Evolutionary conservation across 2,888 invertebrate species (phyloP).

Genomic region (Parascotia fuliginaria): DNA sequence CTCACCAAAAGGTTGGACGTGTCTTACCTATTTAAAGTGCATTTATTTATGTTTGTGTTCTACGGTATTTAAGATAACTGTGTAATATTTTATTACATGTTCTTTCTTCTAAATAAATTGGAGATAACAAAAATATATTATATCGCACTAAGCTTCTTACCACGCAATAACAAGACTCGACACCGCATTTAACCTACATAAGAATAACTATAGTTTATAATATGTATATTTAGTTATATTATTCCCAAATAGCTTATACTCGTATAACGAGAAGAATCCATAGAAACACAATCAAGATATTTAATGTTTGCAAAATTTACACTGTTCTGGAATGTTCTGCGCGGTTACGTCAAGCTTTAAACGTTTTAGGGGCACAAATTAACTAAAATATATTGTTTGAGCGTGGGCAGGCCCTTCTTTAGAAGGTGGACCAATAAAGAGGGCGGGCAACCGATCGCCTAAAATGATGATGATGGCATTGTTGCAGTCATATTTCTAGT

Average conservation of each 20-base stretch:
- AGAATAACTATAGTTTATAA: background rate
- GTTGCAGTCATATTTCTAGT: too few relatives aligned
- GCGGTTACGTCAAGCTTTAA: background rate
- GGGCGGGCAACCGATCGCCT: too few relatives aligned
- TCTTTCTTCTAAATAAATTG: background rate
- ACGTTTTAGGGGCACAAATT: background rate
- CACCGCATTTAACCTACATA: background rate
- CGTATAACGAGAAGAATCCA: background rate
- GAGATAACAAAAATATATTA: background rate
- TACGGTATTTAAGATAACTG: slow-evolving; percentile 14
- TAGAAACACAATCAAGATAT: background rate
- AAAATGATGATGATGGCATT: too few relatives aligned
- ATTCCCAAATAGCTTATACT: background rate
- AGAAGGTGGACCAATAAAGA: too few relatives aligned
- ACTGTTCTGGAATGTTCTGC: background rate
- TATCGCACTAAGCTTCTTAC: background rate
- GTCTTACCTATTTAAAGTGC: slow-evolving; percentile 18
- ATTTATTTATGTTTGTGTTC: slow-evolving; percentile 20
- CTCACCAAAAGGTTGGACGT: slow-evolving; percentile 18
- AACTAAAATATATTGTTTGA: too few relatives aligned
- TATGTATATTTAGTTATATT: background rate
- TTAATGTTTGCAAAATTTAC: background rate
- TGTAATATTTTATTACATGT: slow-evolving; percentile 3
- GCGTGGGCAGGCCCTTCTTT: too few relatives aligned
- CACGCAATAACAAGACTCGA: background rate